These are phyloP conservation scores for Pheosia tremula DNA, from an alignment of 2,888 invertebrate species.

Conservation along the genomic window DNA sequence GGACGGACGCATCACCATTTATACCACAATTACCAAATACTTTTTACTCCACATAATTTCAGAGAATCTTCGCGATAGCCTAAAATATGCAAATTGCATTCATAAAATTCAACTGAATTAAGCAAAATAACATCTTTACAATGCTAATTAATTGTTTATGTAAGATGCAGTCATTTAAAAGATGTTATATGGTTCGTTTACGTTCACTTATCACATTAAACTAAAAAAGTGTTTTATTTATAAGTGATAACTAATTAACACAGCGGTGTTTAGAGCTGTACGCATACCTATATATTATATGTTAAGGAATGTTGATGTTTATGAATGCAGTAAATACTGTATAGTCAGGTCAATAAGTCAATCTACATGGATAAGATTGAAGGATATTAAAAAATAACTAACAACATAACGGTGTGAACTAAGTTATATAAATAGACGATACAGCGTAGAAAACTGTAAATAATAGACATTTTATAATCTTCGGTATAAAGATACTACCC, in stretches of 20 bases:
- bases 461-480: too few relatives aligned
- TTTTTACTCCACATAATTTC: constrained; percentile 31
- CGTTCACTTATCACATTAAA: neutral
- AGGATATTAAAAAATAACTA: neutral
- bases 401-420: too few relatives aligned
- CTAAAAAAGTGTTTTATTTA: neutral
- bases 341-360: neutral
- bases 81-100: constrained; percentile 25
- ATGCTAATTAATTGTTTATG: constrained; percentile 17
- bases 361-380: neutral
- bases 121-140: constrained; percentile 27
- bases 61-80: constrained; percentile 25
- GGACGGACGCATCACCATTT: constrained; percentile 21
- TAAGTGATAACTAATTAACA: neutral
- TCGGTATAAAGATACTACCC: too few relatives aligned
- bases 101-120: constrained; percentile 22
- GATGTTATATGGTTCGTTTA: constrained; percentile 18
- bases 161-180: constrained; percentile 3
- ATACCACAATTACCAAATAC: constrained; percentile 20
- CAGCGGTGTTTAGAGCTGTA: neutral
- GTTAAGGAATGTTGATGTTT: neutral
- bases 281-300: neutral
- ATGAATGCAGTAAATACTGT: neutral
- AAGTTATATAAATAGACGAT: too few relatives aligned
- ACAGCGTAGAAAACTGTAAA: too few relatives aligned